Evolutionary conservation across 2,888 invertebrate genomes (phyloP).

Genomic region (Choreutis nemorana): DNA sequence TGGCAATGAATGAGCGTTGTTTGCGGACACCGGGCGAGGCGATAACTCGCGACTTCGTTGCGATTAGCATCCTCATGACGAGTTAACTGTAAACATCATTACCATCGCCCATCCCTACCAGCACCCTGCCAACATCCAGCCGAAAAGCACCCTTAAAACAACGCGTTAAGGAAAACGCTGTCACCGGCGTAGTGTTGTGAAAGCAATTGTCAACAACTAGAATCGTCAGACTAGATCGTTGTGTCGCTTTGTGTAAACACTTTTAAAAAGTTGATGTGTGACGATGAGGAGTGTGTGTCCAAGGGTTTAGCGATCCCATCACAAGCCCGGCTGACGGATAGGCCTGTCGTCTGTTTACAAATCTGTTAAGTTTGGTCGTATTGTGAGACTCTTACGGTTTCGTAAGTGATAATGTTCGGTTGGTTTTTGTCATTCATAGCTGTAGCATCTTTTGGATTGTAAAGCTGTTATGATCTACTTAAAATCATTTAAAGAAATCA

Average conservation of each 20-base stretch:
- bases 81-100: constrained; percentile 61
- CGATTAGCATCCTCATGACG: constrained; percentile 56
- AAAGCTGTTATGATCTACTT: no score
- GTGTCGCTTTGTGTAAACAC: constrained; percentile 51
- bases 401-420: constrained; percentile 24
- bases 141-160: neutral
- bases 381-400: constrained; percentile 40
- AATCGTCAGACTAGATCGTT: constrained; percentile 48
- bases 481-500: no score
- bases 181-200: no score
- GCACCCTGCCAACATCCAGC: neutral
- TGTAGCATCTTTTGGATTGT: neutral
- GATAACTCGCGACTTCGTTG: constrained; percentile 54
- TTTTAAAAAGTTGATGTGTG: constrained; percentile 61
- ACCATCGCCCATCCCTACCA: constrained; percentile 34
- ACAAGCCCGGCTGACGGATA: constrained; percentile 40
- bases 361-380: constrained; percentile 45
- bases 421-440: constrained; percentile 1
- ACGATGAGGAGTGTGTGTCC: constrained; percentile 54
- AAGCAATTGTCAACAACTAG: constrained; percentile 34
- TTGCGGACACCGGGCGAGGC: constrained; percentile 62
- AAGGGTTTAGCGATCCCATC: constrained; percentile 56
- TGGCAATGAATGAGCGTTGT: constrained; percentile 55
- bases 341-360: constrained; percentile 30
- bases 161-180: neutral